A percentile compares a stretch with the other conserved stretches of the same genome.
Evolutionary conservation across 2,797 vertebrate species (phyloP).

Genomic region (Calcarius lapponicus): DNA sequence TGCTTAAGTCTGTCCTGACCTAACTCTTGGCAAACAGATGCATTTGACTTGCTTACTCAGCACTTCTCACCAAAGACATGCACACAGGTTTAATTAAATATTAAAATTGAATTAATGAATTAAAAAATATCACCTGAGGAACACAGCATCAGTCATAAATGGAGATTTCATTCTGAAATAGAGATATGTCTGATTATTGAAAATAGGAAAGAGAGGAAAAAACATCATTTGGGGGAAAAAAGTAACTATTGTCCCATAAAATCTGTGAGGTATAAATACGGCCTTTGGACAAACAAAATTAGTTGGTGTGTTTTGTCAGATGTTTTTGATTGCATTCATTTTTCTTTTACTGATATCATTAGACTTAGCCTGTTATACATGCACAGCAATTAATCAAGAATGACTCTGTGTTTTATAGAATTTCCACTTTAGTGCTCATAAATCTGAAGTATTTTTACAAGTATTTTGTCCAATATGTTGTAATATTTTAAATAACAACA

Average conservation of each 20-base stretch:
- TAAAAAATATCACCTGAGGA: background rate
- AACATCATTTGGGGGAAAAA: background rate
- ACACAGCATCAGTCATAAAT: background rate
- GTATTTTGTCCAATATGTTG: background rate
- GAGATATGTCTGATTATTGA: background rate
- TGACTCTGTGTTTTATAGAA: background rate
- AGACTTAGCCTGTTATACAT: background rate
- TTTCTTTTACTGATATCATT: background rate
- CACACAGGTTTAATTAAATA: constrained; percentile 51
- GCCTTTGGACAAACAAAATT: background rate
- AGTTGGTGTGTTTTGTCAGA: background rate
- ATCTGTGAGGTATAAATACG: background rate
- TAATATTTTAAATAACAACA: background rate
- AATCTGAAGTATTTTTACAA: background rate
- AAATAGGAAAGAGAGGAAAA: background rate
- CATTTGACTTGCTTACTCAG: constrained; percentile 41
- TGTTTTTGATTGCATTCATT: background rate
- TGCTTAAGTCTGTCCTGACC: background rate
- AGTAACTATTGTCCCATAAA: background rate
- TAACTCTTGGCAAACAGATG: background rate
- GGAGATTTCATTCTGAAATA: background rate
- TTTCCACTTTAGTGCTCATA: background rate
- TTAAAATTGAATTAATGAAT: constrained; percentile 52
- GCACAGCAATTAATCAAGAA: background rate
- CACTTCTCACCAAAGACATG: constrained; percentile 20